phyloP scores from a whole-genome alignment of 2,113 vertebrate species.

The Mus pahari region DNA sequence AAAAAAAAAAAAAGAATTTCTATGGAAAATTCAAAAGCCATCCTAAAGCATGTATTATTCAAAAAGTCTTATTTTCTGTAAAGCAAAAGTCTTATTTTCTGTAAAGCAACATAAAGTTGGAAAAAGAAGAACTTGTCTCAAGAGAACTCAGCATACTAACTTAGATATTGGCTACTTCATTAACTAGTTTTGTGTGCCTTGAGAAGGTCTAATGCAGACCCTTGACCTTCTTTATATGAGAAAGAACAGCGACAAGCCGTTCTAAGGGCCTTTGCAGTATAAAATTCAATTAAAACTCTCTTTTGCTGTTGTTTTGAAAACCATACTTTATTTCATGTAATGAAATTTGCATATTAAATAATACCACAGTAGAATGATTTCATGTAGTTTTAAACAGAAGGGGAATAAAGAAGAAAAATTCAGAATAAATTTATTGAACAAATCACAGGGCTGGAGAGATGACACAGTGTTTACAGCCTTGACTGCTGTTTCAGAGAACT shows the following conservation, averaged over 20 bases:
- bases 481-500: not conserved
- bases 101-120: not conserved
- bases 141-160: constrained; percentile 29
- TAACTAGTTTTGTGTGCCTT: not conserved
- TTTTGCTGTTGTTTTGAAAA: not conserved
- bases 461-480: not conserved
- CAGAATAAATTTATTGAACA: not conserved
- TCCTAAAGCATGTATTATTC: no score
- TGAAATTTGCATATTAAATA: not conserved
- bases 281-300: constrained; percentile 20
- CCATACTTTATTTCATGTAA: not conserved
- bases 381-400: not conserved
- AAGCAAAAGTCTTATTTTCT: not conserved
- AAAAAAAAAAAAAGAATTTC: not conserved
- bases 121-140: not conserved
- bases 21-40: not conserved
- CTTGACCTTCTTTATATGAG: not conserved
- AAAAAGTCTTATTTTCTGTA: constrained; percentile 12
- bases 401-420: not conserved
- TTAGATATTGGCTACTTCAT: not conserved
- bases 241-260: not conserved
- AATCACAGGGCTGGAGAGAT: not conserved
- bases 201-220: not conserved
- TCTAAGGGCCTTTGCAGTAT: not conserved
- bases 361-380: not conserved